Conservation (phyloP, 1,140 invertebrate species). For the Eurytemora carolleeae region DNA sequence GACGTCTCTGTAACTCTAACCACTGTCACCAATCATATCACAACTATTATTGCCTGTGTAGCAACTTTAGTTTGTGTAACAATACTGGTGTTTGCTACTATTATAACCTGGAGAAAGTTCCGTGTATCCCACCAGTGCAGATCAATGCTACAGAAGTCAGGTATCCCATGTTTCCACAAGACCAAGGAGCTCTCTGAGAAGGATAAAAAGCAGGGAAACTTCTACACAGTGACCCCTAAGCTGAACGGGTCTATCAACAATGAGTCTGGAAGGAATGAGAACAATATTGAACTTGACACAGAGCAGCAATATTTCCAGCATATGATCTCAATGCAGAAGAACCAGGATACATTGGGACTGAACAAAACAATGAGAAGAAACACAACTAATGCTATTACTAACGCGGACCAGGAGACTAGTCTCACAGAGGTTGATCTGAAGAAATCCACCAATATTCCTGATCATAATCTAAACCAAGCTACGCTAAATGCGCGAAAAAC, state of each 20-base stretch:
- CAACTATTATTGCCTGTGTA: slow-evolving; percentile 7
- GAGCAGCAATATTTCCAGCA: slow-evolving; percentile 14
- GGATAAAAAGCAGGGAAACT: slow-evolving; percentile 12
- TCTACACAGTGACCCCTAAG: slow-evolving; percentile 13
- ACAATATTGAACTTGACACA: background rate
- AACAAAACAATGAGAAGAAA: background rate
- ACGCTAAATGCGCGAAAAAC: background rate
- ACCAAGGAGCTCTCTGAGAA: background rate
- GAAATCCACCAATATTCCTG: background rate
- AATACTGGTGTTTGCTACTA: slow-evolving; percentile 1
- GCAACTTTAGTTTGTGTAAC: slow-evolving; percentile 4
- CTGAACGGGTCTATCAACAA: background rate
- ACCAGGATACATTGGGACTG: background rate
- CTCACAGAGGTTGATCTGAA: background rate
- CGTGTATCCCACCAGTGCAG: slow-evolving; percentile 5
- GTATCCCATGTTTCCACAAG: slow-evolving; percentile 14
- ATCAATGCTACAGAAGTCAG: slow-evolving; percentile 6
- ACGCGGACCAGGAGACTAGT: background rate
- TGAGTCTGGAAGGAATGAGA: background rate
- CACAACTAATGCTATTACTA: background rate
- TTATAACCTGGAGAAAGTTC: slow-evolving; percentile 11
- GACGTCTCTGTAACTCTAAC: slow-evolving; percentile 3
- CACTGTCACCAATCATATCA: background rate
- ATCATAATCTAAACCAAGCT: background rate
- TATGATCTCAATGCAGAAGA: slow-evolving; percentile 15